A percentile compares a stretch with the other conserved stretches of the same genome.
These are phyloP conservation scores for Papilio demoleus DNA, from an alignment of 2,888 invertebrate genomes.

Conservation along the genomic window DNA sequence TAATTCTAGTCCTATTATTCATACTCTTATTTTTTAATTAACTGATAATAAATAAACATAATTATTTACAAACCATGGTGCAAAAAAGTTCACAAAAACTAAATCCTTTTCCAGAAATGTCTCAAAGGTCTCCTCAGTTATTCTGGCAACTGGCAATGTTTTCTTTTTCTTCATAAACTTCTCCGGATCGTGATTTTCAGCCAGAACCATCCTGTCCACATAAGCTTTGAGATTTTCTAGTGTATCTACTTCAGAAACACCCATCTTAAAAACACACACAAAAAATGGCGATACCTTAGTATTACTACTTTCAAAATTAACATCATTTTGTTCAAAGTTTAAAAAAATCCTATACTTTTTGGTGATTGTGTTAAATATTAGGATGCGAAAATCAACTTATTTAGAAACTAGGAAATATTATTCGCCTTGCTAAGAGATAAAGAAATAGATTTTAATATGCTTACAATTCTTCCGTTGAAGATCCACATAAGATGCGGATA, in stretches of 20 bases:
- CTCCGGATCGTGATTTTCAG: constrained; percentile 76
- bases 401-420: no score
- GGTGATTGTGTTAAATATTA: no score
- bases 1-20: no score
- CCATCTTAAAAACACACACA: constrained; percentile 80
- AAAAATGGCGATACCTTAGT: not conserved
- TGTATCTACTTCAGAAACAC: constrained; percentile 87
- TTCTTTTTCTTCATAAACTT: constrained; percentile 79
- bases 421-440: no score
- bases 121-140: constrained; percentile 89
- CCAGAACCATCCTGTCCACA: constrained; percentile 86
- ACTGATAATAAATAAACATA: not conserved
- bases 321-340: no score
- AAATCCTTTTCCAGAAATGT: constrained; percentile 87
- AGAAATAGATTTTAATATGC: no score
- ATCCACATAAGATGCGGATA: constrained; percentile 96
- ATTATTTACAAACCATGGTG: constrained; percentile 88
- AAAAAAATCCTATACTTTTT: no score
- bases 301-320: not conserved
- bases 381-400: no score
- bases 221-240: constrained; percentile 88
- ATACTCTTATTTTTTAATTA: no score
- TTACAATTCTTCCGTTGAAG: constrained; percentile 92
- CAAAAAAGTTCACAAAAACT: constrained; percentile 94
- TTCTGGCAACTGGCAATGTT: constrained; percentile 80